These are phyloP conservation scores for Smithornis capensis DNA, from an alignment of 2,113 vertebrate genomes.

Conservation along the genomic window DNA sequence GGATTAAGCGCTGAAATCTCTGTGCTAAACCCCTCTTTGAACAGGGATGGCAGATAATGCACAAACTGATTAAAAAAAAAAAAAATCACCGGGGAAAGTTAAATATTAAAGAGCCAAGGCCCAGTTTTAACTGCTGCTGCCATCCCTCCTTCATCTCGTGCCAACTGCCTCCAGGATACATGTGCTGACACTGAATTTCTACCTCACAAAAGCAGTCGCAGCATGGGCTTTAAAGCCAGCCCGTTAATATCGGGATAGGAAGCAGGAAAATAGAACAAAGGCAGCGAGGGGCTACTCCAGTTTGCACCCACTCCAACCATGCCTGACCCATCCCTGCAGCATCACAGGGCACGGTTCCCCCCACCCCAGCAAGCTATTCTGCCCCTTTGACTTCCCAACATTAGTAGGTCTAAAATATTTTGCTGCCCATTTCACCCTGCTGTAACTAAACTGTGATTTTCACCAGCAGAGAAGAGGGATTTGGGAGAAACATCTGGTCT, in stretches of 20 bases:
- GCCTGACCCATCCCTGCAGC: not conserved
- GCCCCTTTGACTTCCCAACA: slow-evolving; percentile 8
- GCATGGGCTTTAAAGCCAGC: slow-evolving; percentile 13
- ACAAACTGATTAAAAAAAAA: slow-evolving; percentile 34
- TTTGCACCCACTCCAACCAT: not conserved
- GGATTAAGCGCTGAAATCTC: slow-evolving; percentile 43
- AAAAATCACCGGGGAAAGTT: not conserved
- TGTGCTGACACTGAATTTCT: slow-evolving; percentile 53
- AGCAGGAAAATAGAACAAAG: slow-evolving; percentile 28
- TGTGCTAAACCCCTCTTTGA: slow-evolving; percentile 52
- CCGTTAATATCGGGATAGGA: not conserved
- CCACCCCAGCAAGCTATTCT: not conserved
- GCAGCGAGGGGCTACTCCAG: not conserved
- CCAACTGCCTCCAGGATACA: slow-evolving; percentile 61
- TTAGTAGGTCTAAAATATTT: slow-evolving; percentile 36
- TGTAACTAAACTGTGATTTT: slow-evolving; percentile 64
- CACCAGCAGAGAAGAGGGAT: slow-evolving; percentile 56
- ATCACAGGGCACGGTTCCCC: not conserved
- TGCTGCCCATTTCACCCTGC: slow-evolving; percentile 28
- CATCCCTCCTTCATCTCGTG: slow-evolving; percentile 59
- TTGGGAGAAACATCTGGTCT: slow-evolving; percentile 76
- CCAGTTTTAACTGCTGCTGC: slow-evolving; percentile 47
- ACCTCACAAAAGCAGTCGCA: not conserved
- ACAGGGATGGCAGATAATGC: slow-evolving; percentile 9
- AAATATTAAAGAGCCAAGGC: slow-evolving; percentile 66